Base-by-base conservation (phyloP, 2,113 vertebrate genomes). In the Equus quagga region DNA sequence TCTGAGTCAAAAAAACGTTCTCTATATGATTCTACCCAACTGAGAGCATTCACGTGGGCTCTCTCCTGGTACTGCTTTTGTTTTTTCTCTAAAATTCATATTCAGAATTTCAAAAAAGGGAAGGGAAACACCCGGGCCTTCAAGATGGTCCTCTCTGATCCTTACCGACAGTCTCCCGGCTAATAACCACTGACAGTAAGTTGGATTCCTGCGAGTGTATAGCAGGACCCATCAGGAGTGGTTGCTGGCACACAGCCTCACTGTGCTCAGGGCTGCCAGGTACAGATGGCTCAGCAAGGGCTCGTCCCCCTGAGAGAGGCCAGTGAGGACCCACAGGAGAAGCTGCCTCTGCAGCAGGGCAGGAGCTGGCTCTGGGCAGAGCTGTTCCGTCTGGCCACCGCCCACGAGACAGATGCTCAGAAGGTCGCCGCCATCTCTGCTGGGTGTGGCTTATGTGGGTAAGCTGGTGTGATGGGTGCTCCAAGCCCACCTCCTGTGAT, bases 141-240 rank as follows among this genome's bases (percentile, higher is more conserved):
- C 70, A 46, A 72, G 65, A 67, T 28, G 24, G 14, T 41, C 15
- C 5, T 54, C 51, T 54, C 33, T 62, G 54, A 26, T 73, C 33
- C 1, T 31, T 14, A 24, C 41, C 6, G 26, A 85, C 7, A 4
- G 8, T 3, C 2, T 86, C 33, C 36, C 5, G 0, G 44, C 46
- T 33, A 9, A 6, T 8, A 44, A 44, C 18, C 5, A 8, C 83
- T 51, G 60, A 75, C 0, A 3, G 31, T 56, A 41, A 46, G 41
- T 12, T 0, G 9, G 31, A 83, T 62, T 89, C 49, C 79, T 58
- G 10, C 17, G 1, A 14, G 19, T 1, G 3, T 4, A 28, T 2
- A 11, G 9, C 8, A 10, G 60, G 26, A 54, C 19, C 44, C 0
- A 0, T 28, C 4, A 0, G 8, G 23, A 80, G 23, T 24, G 44